Evolutionary conservation across 2,888 invertebrate genomes (phyloP), one percentile per base, ranked within the genome.

Genomic region (Harpagoxenus sublaevis): DNA sequence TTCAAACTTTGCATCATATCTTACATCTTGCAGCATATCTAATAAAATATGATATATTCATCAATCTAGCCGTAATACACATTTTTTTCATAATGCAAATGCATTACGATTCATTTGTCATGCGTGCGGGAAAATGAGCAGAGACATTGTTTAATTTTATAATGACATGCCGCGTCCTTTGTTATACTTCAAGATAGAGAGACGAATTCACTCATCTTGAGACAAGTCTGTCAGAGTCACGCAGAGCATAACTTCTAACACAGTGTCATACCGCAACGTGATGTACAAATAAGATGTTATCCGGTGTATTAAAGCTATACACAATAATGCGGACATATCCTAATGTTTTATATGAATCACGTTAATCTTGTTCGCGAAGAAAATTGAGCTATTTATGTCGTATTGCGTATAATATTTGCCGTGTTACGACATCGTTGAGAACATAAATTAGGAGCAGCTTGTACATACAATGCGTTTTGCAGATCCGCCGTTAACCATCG

Each of bases 101-200:
- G 51, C 23, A 51, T 51, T 65, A 23, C 65, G 35, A 77, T 77
- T 48, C 39, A 77, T 77, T 53, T 51, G 35, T 75, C 51, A 65
- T 18, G 51, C 48, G 6, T 51, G 39, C 51, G 5, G 1, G 28
- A 73, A 39, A 71, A 53, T 15, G 9, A 12, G 55, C 55, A 23
- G 23, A 66, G 68, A 39, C 51, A 39, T 51, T 53, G 51, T 66
- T 77, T 77, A 77, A 77, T 53, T 77, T 15, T 65, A 23, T 77
- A 65, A 77, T 35, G 12, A 28, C 39, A 51, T 28, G 28, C 12
- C 63, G 18, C 48, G 63, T 75, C 12, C 28, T 77, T 68, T 68
- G 12, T 77, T 53, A 51, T 12, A 68, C 39, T 53, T 77, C 39
- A 28, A 12, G 65, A 51, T 66, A 51, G 18, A 23, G 39, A 77